A percentile compares a stretch with the other conserved stretches of the same genome.
These are phyloP conservation scores for Ips nitidus DNA, from an alignment of 1,140 invertebrate genomes.

Conservation along the genomic window DNA sequence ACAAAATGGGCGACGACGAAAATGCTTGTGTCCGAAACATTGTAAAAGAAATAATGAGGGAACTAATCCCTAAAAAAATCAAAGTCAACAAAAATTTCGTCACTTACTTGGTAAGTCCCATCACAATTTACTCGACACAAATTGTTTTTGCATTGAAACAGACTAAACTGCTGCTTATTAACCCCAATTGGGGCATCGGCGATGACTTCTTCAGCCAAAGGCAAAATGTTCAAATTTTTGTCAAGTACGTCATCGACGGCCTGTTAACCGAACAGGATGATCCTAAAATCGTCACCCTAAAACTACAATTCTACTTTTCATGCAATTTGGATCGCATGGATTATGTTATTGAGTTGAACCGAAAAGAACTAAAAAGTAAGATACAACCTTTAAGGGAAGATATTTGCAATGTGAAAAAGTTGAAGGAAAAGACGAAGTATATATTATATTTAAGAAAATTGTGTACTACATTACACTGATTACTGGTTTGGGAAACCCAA, in stretches of 20 bases:
- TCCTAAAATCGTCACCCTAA: conserved; percentile 56
- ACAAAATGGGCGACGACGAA: conserved; percentile 24
- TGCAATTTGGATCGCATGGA: conserved; percentile 65
- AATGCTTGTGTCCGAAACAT: conserved; percentile 49
- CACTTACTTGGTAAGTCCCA: conserved; percentile 47
- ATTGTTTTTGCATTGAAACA: conserved; percentile 7
- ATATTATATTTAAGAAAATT: conserved; percentile 64
- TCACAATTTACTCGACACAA: neutral
- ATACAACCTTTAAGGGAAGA: conserved; percentile 58
- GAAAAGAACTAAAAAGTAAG: conserved; percentile 54
- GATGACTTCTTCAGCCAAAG: conserved; percentile 54
- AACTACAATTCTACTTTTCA: conserved; percentile 71
- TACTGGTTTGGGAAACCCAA: conserved; percentile 66
- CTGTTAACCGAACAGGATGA: conserved; percentile 48
- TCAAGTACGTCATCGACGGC: conserved; percentile 53
- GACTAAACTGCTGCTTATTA: conserved; percentile 55
- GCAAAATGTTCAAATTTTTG: conserved; percentile 54
- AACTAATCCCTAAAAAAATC: conserved; percentile 41
- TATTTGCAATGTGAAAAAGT: conserved; percentile 57
- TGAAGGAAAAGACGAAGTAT: conserved; percentile 53
- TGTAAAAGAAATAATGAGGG: conserved; percentile 54
- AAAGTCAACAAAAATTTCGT: conserved; percentile 44
- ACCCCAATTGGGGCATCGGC: conserved; percentile 57
- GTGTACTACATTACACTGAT: conserved; percentile 62
- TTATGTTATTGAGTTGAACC: conserved; percentile 57